Base-by-base conservation (phyloP, 1,140 invertebrate genomes). In the Arion vulgaris region DNA sequence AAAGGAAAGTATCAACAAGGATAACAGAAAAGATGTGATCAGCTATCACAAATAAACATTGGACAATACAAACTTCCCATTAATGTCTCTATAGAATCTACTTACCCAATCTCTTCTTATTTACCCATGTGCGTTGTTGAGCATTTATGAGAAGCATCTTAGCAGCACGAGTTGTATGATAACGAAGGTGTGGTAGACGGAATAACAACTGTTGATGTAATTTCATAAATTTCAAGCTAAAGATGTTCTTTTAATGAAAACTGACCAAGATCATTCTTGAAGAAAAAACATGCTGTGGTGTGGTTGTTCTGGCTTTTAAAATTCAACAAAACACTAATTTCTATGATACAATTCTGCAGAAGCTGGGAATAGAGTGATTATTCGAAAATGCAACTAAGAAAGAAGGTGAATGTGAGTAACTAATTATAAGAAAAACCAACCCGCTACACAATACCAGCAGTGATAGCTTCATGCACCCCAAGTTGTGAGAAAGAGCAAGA, bases 61-160 rank as follows among this genome's bases (percentile, higher is more conserved):
- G 41, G 15, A 45, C 41, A 45, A 45, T 5, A 45, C 41, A 45
- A 66, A 66, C n/a, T 32, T 32, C 28, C 28, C n/a, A 5, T 66
- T 28, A 32, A 66, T 66, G 62, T 2, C n/a, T 66, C 19, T 32
- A 11, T 32, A 66, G 7, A 57, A n/a, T 1, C 53, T 32, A 66
- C 62, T 66, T 32, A 66, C 62, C 62, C 17, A 66, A 66, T 32
- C 62, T 66, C 62, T 66, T 66, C 4, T 66, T 66, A 32, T 66
- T 28, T 32, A 32, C 62, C 62, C 62, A 66, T 5, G 19, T 66
- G 62, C 62, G 62, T 28, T 66, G 62, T 28, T 66, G 2, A 13
- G 62, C 62, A 66, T 66, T 66, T 66, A 66, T 66, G 1, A 66
- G 62, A 66, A 66, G 62, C 62, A 66, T 66, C 62, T 34, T 66